A percentile compares a stretch with the other conserved stretches of the same genome.
phyloP scores from a whole-genome alignment of 2,888 invertebrate species.

The Mellilla xanthometata region DNA sequence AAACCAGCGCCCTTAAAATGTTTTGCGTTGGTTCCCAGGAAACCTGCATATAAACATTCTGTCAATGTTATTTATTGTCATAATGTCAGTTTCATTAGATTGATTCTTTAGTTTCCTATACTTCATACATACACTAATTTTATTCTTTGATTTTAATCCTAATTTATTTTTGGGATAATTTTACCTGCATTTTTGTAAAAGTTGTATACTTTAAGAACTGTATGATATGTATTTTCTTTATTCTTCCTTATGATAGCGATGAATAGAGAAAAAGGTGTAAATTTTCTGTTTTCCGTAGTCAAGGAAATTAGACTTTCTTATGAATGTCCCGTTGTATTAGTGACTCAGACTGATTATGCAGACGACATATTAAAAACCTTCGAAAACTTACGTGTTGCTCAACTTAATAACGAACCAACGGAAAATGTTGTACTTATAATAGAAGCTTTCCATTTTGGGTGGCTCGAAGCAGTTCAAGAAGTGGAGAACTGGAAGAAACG shows the following conservation, averaged over 20 bases:
- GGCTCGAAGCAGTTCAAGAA: constrained; percentile 45
- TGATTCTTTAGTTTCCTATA: too few relatives aligned
- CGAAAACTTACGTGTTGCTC: constrained; percentile 30
- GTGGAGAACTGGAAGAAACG: constrained; percentile 40
- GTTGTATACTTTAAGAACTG: neutral
- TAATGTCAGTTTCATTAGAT: too few relatives aligned
- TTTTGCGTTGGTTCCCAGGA: too few relatives aligned
- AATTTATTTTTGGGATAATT: too few relatives aligned
- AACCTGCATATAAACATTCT: too few relatives aligned
- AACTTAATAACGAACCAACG: constrained; percentile 22
- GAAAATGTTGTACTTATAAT: constrained; percentile 33
- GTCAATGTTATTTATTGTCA: too few relatives aligned
- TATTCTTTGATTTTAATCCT: too few relatives aligned
- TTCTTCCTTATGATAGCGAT: constrained; percentile 26
- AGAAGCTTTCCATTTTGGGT: constrained; percentile 37
- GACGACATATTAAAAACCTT: constrained; percentile 31
- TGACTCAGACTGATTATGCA: constrained; percentile 46
- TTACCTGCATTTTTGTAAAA: too few relatives aligned
- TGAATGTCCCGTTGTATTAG: constrained; percentile 44
- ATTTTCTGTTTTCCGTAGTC: constrained; percentile 38
- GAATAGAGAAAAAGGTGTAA: constrained; percentile 30
- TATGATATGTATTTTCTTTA: constrained; percentile 22
- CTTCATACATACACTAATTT: too few relatives aligned
- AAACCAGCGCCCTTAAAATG: too few relatives aligned
- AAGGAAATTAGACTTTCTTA: constrained; percentile 44